Percentiles rank a stretch among this genome's conserved stretches.
These are phyloP conservation scores for Teleopsis dalmanni DNA, from an alignment of 1,140 invertebrate species.

Conservation along the genomic window DNA sequence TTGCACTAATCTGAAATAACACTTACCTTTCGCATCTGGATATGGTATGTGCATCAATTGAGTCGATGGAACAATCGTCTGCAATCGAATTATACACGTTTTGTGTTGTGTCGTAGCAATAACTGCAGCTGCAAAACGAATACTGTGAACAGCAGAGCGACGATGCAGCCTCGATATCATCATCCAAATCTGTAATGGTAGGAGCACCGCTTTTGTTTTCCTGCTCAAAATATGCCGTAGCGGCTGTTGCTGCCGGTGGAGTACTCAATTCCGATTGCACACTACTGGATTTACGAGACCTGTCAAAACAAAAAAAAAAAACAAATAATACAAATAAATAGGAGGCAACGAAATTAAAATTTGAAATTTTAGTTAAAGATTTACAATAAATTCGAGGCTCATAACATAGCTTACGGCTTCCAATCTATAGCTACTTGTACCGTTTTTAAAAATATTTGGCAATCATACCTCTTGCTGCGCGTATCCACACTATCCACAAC, in stretches of 20 bases:
- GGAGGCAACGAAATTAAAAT: background rate
- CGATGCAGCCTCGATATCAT: constrained; percentile 30
- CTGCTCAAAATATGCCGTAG: no score
- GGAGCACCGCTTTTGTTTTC: no score
- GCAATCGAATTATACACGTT: constrained; percentile 36
- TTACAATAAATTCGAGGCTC: no score
- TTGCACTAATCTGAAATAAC: no score
- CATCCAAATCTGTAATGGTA: constrained; percentile 30
- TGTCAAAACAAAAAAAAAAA: background rate
- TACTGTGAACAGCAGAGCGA: constrained; percentile 49
- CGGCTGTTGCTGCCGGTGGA: constrained; percentile 18
- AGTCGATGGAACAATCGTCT: constrained; percentile 31
- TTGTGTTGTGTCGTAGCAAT: constrained; percentile 42
- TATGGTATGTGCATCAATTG: constrained; percentile 24
- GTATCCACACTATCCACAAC: constrained; percentile 54
- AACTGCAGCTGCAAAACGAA: constrained; percentile 51
- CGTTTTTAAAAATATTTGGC: background rate
- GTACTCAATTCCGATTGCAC: background rate
- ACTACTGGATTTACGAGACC: no score
- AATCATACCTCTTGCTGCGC: constrained; percentile 48
- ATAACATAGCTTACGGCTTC: no score
- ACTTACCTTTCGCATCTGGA: constrained; percentile 35
- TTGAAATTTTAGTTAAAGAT: background rate
- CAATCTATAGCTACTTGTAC: background rate
- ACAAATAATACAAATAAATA: no score